These are phyloP conservation scores for Lamellibrachia luymesi DNA, from an alignment of 1,140 invertebrate genomes.

Conservation along the genomic window DNA sequence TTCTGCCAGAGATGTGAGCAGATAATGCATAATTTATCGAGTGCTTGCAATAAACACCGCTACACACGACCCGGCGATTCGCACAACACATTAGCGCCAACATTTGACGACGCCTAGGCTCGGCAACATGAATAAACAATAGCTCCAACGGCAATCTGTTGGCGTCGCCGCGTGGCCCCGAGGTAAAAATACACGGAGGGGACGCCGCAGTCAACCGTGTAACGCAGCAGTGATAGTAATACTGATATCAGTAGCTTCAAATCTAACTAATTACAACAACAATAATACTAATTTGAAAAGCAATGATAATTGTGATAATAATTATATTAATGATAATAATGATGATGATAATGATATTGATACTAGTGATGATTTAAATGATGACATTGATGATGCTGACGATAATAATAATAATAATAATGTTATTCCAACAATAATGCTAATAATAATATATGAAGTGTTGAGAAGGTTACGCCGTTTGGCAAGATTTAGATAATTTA, in stretches of 20 bases:
- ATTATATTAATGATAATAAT: background rate
- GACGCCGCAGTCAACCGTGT: background rate
- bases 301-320: background rate
- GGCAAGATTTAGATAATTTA: too few species aligned
- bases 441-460: background rate
- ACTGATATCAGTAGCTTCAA: background rate
- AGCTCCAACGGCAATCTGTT: background rate
- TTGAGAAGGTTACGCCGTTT: too few species aligned
- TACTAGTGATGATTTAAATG: too few species aligned
- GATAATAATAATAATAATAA: background rate
- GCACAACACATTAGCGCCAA: background rate
- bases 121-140: background rate
- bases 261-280: background rate
- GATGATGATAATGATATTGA: background rate
- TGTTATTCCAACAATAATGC: background rate
- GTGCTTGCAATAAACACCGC: background rate
- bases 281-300: background rate
- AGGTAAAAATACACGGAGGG: background rate
- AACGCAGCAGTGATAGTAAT: background rate
- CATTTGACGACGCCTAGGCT: background rate
- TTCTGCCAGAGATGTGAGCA: background rate
- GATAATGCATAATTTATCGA: background rate
- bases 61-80: background rate
- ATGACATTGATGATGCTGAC: background rate
- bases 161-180: background rate